Conservation (phyloP, 2,888 invertebrate genomes). For the Litoditis marina region DNA sequence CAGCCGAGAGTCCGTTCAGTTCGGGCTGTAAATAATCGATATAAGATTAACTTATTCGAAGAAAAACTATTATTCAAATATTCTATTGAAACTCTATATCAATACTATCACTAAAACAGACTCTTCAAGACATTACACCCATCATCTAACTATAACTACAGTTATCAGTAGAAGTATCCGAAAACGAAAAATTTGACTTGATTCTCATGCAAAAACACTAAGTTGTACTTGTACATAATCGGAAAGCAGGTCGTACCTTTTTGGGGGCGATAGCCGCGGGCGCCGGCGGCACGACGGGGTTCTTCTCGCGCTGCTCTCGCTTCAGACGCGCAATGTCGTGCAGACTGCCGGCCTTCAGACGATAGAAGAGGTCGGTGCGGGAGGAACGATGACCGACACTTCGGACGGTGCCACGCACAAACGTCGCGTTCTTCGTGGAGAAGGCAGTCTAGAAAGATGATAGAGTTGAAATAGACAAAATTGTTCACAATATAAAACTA, state of each 20-base stretch:
- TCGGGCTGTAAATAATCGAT: no score
- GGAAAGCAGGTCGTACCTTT: slow-evolving; percentile 1
- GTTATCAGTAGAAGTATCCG: no score
- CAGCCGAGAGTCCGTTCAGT: slow-evolving; percentile 4
- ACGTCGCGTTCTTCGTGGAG: slow-evolving; percentile 1
- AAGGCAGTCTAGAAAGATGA: slow-evolving; percentile 7
- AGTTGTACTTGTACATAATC: not conserved
- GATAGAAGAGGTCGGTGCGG: slow-evolving; percentile 16
- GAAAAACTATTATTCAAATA: no score
- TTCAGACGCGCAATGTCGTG: slow-evolving; percentile 6
- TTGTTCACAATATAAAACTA: no score
- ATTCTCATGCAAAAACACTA: no score
- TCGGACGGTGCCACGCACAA: slow-evolving; percentile 5
- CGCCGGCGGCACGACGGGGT: slow-evolving; percentile 6
- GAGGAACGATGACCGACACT: slow-evolving; percentile 18
- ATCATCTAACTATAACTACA: no score
- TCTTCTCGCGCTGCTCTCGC: slow-evolving; percentile 4
- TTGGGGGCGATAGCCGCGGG: slow-evolving; percentile 4
- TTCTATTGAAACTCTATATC: no score
- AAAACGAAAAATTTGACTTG: no score
- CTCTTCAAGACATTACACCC: no score
- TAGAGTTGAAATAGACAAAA: not conserved
- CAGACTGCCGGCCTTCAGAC: slow-evolving; percentile 9
- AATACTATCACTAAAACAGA: no score
- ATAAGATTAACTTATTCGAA: no score